Conservation (phyloP, 2,113 vertebrate genomes). For the Noctilio leporinus region DNA sequence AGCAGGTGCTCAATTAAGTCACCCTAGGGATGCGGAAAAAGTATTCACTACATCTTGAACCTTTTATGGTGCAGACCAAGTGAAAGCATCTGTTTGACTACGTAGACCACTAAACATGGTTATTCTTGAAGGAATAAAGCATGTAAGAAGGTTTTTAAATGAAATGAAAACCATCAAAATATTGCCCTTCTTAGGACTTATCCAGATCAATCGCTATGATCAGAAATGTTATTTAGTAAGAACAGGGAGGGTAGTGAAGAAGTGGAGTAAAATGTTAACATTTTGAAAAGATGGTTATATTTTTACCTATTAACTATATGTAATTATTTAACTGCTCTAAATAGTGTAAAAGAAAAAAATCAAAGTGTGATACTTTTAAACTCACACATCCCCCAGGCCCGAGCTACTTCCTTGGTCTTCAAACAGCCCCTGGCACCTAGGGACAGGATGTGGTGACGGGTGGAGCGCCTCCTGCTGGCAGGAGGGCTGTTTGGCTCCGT, state of each 20-base stretch:
- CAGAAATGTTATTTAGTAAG: background rate
- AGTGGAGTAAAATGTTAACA: background rate
- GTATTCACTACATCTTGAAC: background rate
- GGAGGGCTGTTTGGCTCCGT: background rate
- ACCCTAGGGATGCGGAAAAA: background rate
- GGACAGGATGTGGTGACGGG: background rate
- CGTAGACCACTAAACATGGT: background rate
- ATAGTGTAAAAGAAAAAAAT: background rate
- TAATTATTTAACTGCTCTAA: background rate
- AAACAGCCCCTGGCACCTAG: background rate
- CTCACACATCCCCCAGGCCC: background rate
- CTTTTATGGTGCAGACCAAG: background rate
- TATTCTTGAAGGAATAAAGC: background rate
- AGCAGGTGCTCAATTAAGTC: background rate
- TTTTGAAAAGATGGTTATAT: background rate
- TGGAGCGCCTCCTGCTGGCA: rapidly evolving
- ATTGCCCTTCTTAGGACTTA: background rate
- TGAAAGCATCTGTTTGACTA: background rate
- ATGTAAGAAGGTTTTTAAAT: background rate
- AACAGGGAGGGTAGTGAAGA: background rate
- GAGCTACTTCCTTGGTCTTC: background rate
- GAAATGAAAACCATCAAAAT: background rate
- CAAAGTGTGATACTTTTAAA: background rate
- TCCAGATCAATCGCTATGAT: background rate
- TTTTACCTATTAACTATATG: background rate